These are phyloP conservation scores for Lucinisca nassula DNA, from an alignment of 2,888 invertebrate genomes.

Conservation along the genomic window DNA sequence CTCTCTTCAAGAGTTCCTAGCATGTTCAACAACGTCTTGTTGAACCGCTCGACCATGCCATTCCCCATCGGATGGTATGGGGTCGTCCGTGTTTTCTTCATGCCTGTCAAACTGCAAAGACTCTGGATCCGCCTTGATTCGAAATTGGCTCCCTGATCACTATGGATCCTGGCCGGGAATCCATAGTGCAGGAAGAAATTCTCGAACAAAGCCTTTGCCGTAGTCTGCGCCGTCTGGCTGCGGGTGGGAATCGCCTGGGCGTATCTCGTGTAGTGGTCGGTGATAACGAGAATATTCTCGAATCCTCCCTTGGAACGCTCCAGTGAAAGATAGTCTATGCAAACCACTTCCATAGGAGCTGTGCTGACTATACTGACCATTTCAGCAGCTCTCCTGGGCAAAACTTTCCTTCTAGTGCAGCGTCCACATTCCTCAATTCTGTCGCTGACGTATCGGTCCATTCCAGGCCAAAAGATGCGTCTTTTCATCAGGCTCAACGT, in stretches of 20 bases:
- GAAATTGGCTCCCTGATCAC: conserved; percentile 8
- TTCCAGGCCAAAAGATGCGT: too few relatives aligned
- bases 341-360: too few relatives aligned
- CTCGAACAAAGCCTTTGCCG: background rate
- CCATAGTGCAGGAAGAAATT: conserved; percentile 4
- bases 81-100: background rate
- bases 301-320: too few relatives aligned
- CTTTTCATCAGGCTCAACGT: too few relatives aligned
- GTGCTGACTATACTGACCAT: background rate
- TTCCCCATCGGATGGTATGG: background rate
- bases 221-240: too few relatives aligned
- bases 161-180: background rate
- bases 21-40: background rate
- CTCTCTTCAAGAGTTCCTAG: background rate
- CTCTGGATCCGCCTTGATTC: background rate
- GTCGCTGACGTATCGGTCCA: background rate
- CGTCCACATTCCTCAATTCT: background rate
- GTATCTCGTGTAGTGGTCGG: background rate
- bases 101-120: background rate
- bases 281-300: too few relatives aligned
- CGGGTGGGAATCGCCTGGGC: background rate
- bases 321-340: too few relatives aligned
- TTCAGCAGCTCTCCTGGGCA: background rate
- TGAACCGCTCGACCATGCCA: background rate
- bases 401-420: background rate